phyloP scores from a whole-genome alignment of 2,113 vertebrate genomes.

The Tragulus kanchil region DNA sequence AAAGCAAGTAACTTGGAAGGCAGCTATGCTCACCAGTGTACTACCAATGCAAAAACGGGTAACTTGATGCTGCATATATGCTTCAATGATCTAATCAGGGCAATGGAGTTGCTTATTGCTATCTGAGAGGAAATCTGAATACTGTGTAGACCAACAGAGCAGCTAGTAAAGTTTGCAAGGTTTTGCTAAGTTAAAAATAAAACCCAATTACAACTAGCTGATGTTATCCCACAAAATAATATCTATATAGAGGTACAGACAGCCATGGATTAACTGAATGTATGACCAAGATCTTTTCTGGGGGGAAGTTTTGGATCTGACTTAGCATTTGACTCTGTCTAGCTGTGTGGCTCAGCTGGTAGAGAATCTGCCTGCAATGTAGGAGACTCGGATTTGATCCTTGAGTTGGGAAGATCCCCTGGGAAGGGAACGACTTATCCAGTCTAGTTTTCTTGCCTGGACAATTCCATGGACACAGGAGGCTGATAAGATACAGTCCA shows the following conservation, averaged over 20 bases:
- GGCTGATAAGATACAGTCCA: not conserved
- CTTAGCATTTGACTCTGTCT: not conserved
- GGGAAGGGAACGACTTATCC: not conserved
- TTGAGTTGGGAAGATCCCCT: not conserved
- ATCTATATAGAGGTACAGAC: not conserved
- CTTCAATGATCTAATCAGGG: not conserved
- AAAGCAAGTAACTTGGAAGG: not conserved
- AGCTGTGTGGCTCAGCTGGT: not conserved
- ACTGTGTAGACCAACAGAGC: not conserved
- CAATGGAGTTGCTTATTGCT: not conserved
- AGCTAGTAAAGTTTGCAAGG: not conserved
- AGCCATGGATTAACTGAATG: not conserved
- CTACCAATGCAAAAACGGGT: too few species aligned
- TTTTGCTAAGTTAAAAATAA: not conserved
- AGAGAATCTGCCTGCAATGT: not conserved
- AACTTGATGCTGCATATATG: fast-evolving
- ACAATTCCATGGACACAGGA: not conserved
- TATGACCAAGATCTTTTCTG: not conserved
- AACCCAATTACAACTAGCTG: not conserved
- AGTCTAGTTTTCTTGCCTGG: not conserved
- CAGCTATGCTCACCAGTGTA: too few species aligned
- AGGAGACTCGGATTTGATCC: not conserved
- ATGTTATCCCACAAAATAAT: not conserved
- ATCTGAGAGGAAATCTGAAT: not conserved
- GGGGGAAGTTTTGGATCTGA: not conserved